Evolutionary conservation across 1,140 invertebrate species (phyloP).

Genomic region (Megathymus violae): DNA sequence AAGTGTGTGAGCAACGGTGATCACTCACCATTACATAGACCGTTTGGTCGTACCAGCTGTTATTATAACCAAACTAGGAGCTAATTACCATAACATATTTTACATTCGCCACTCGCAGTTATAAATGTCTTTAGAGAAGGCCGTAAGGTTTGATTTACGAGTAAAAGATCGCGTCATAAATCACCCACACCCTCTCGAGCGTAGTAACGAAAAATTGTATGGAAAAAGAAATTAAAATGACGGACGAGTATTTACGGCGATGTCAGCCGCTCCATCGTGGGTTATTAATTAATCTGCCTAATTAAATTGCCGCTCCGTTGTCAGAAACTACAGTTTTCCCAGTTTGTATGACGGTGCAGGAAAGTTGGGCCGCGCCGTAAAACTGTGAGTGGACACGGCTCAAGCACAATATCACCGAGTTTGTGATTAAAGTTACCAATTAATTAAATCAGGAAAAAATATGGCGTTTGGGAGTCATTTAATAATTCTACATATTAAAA

Average conservation of each 20-base stretch:
- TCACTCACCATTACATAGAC: too few relatives aligned
- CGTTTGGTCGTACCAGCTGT: too few relatives aligned
- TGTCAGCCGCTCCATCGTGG: constrained; percentile 25
- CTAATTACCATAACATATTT: constrained; percentile 30
- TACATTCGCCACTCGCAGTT: constrained; percentile 17
- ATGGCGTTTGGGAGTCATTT: too few relatives aligned
- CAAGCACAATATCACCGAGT: background rate
- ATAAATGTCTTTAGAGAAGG: constrained; percentile 29
- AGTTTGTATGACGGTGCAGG: constrained; percentile 31
- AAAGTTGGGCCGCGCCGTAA: constrained; percentile 23
- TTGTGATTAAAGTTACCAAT: constrained; percentile 4
- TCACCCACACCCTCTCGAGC: constrained; percentile 29
- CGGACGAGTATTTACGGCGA: constrained; percentile 34
- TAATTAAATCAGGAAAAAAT: too few relatives aligned
- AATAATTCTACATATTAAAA: too few relatives aligned
- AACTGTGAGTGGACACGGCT: constrained; percentile 9
- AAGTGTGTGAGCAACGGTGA: too few relatives aligned
- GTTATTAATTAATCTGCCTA: constrained; percentile 40
- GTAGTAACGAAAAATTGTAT: constrained; percentile 38
- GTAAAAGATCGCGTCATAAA: constrained; percentile 40
- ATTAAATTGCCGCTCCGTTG: constrained; percentile 34
- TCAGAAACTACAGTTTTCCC: constrained; percentile 31
- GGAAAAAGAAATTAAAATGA: constrained; percentile 36
- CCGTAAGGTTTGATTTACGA: constrained; percentile 37
- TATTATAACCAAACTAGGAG: constrained; percentile 23